Conservation (phyloP, 2,888 invertebrate genomes). For the Julus scanicus region DNA sequence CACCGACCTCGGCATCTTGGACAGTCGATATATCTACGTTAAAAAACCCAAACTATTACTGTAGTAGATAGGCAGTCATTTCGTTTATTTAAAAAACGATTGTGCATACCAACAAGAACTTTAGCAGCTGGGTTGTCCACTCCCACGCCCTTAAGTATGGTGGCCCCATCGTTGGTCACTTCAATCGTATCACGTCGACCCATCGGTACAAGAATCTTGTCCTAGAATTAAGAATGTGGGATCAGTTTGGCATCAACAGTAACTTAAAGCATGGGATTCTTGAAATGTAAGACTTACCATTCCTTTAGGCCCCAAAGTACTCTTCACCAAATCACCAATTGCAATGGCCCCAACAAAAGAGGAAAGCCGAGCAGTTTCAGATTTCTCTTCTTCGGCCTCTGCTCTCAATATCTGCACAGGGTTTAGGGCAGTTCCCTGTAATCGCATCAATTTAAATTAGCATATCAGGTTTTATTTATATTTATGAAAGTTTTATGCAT, state of each 20-base stretch:
- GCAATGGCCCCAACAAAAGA: conserved; percentile 99
- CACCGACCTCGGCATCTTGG: conserved; percentile 99
- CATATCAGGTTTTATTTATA: too few species aligned
- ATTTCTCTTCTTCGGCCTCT: conserved; percentile 98
- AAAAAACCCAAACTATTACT: background rate
- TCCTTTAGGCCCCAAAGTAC: conserved; percentile 98
- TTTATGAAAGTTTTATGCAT: too few species aligned
- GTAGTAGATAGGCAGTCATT: background rate
- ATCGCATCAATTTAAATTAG: background rate
- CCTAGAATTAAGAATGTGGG: conserved; percentile 64
- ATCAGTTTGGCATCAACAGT: background rate
- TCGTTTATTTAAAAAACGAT: conserved; percentile 60
- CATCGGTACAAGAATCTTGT: conserved; percentile 84
- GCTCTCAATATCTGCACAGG: conserved; percentile 93
- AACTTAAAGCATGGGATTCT: background rate
- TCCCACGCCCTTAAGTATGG: conserved; percentile 94
- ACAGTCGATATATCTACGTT: conserved; percentile 90
- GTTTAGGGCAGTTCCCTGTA: conserved; percentile 71
- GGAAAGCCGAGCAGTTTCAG: conserved; percentile 95
- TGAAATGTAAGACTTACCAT: conserved; percentile 73
- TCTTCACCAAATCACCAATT: conserved; percentile 97
- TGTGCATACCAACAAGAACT: conserved; percentile 79
- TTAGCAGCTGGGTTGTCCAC: conserved; percentile 99
- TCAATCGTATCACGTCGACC: conserved; percentile 82
- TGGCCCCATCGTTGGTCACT: conserved; percentile 99